Conservation (phyloP, 2,888 invertebrate genomes). For the Apodemia duryi region DNA sequence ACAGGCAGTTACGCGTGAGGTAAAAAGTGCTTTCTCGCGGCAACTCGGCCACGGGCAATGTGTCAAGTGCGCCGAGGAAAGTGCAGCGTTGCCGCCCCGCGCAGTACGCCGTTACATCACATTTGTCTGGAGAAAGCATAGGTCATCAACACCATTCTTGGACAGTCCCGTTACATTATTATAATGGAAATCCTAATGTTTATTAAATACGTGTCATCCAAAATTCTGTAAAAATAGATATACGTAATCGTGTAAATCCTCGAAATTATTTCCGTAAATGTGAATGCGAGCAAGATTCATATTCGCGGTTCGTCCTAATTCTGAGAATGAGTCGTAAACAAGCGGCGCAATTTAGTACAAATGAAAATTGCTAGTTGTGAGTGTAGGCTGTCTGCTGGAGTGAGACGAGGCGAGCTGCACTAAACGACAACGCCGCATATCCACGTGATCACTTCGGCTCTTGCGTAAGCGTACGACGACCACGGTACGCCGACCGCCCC, state of each 20-base stretch:
- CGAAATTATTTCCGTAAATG: constrained; percentile 38
- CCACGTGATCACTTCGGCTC: constrained; percentile 72
- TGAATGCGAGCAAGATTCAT: constrained; percentile 36
- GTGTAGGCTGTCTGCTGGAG: constrained; percentile 55
- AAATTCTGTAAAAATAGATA: constrained; percentile 6
- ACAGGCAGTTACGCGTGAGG: constrained; percentile 65
- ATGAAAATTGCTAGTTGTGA: constrained; percentile 66
- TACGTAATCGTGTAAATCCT: neutral
- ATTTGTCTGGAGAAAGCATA: constrained; percentile 70
- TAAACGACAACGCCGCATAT: constrained; percentile 67
- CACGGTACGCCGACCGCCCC: constrained; percentile 47
- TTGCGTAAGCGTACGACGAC: constrained; percentile 74
- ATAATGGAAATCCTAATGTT: constrained; percentile 1
- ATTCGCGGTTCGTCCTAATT: constrained; percentile 55
- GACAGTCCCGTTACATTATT: constrained; percentile 25
- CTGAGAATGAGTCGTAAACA: constrained; percentile 64
- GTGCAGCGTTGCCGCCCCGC: constrained; percentile 61
- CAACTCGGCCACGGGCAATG: constrained; percentile 78
- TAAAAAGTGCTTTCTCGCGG: constrained; percentile 77
- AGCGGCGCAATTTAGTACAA: constrained; percentile 69
- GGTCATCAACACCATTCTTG: constrained; percentile 59
- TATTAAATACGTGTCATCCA: neutral
- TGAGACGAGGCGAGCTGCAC: constrained; percentile 51
- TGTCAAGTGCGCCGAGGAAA: constrained; percentile 78
- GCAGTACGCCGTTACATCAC: constrained; percentile 63